Percentiles rank a stretch among this genome's conserved stretches.
phyloP scores from a whole-genome alignment of 2,113 vertebrate species.

The Neolamprologus modestus region DNA sequence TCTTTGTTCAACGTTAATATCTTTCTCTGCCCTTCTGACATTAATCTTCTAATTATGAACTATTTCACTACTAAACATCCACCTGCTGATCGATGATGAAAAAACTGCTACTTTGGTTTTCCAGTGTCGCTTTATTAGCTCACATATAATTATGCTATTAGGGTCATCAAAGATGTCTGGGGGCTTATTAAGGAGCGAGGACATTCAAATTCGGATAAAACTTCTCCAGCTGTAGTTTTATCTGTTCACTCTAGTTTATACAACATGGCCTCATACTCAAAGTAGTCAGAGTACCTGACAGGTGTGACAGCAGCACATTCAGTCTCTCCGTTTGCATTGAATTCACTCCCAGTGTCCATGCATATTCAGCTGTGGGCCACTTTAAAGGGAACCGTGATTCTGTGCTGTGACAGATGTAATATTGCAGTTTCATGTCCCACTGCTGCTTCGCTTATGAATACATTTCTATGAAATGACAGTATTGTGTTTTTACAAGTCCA shows the following conservation, averaged over 20 bases:
- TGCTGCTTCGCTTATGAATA: neutral
- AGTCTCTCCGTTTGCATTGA: neutral
- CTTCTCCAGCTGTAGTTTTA: neutral
- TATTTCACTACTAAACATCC: neutral
- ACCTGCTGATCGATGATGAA: neutral
- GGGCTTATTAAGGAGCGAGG: neutral
- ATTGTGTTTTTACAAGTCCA: neutral
- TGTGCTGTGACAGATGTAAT: slow-evolving; percentile 2
- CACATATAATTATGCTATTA: neutral
- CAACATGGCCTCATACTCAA: neutral
- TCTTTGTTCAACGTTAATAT: neutral
- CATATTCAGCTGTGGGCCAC: neutral
- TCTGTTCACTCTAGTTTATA: neutral
- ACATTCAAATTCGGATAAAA: neutral
- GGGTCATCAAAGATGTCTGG: neutral
- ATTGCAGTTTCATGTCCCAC: neutral
- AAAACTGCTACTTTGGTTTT: neutral
- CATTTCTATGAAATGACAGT: neutral
- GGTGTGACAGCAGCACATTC: slow-evolving; percentile 1
- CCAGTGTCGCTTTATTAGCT: neutral
- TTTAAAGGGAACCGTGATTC: neutral
- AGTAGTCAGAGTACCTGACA: neutral
- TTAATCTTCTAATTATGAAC: neutral
- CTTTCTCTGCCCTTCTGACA: neutral
- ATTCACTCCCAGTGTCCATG: neutral